phyloP scores from a whole-genome alignment of 2,113 vertebrate genomes.

The Mormoops blainvillei region DNA sequence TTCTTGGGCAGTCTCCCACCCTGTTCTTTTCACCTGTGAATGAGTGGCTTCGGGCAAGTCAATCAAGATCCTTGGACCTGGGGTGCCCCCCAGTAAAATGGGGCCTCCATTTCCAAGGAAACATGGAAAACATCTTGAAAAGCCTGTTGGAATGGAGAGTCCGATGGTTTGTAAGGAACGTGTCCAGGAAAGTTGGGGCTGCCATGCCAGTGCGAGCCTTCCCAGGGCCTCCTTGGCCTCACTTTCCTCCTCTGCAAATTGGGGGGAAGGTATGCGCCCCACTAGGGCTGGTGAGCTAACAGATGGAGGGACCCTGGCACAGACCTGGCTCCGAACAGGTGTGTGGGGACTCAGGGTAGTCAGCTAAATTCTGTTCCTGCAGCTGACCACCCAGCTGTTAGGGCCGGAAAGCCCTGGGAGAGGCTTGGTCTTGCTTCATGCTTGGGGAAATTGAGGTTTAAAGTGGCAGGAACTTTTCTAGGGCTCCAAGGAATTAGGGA shows the following conservation, averaged over 20 bases:
- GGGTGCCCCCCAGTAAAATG: not conserved
- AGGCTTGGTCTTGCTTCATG: not conserved
- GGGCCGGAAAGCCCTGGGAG: not conserved
- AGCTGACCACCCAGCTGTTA: not conserved
- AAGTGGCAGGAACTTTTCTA: not conserved
- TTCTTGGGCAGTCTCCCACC: not conserved
- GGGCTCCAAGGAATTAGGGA: not conserved
- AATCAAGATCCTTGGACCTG: not conserved
- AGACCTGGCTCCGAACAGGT: not conserved
- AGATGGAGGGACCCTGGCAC: not conserved
- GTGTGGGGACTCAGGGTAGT: accelerated
- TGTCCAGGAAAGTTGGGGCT: not conserved
- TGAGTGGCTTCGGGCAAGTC: not conserved
- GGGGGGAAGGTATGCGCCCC: not conserved
- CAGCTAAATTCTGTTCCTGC: not conserved
- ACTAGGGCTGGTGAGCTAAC: not conserved
- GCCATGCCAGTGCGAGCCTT: not conserved
- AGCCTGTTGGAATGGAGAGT: not conserved
- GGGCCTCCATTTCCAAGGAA: not conserved
- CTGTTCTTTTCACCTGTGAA: not conserved
- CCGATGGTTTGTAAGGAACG: not conserved
- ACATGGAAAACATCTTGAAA: not conserved
- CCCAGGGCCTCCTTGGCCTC: not conserved
- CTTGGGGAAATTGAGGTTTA: too few relatives aligned
- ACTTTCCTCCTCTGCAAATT: not conserved